Evolutionary conservation across 2,797 vertebrate genomes (phyloP).

Genomic region (Falco novaeseelandiae): DNA sequence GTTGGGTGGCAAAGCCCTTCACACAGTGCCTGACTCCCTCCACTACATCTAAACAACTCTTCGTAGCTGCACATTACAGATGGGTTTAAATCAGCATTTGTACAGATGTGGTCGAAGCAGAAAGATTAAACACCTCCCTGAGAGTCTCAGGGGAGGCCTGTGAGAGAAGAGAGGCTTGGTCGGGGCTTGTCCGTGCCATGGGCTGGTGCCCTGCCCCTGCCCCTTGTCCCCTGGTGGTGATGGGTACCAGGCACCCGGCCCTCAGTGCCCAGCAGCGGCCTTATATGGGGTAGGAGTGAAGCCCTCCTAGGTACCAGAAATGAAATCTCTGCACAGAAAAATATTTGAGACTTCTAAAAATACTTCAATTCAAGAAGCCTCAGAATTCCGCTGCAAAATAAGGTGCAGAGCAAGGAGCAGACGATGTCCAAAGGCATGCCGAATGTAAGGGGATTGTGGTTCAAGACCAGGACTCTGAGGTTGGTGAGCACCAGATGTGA

Average conservation of each 20-base stretch:
- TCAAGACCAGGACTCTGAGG: slow-evolving; percentile 16
- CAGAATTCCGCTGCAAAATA: not conserved
- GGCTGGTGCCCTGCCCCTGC: not conserved
- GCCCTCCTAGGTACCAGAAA: not conserved
- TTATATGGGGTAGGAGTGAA: not conserved
- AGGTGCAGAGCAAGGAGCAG: not conserved
- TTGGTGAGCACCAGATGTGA: not conserved
- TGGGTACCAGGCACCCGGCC: not conserved
- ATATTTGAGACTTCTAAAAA: not conserved
- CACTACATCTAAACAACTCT: not conserved
- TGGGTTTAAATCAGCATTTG: not conserved
- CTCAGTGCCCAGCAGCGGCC: not conserved
- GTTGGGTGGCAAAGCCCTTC: not conserved
- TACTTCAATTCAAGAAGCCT: not conserved
- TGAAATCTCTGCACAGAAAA: not conserved
- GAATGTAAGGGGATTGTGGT: not conserved
- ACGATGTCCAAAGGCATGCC: slow-evolving; percentile 1
- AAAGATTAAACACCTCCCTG: not conserved
- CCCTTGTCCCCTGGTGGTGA: not conserved
- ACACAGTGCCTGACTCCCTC: rapidly evolving
- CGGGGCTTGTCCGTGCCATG: rapidly evolving
- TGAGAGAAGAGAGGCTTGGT: not conserved
- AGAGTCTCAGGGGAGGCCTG: not conserved
- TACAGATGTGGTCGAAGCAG: not conserved
- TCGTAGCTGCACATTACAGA: not conserved